Evolutionary conservation across 2,113 vertebrate species (phyloP), one percentile per base, ranked within the genome.

Genomic region (Zapus hudsonius): DNA sequence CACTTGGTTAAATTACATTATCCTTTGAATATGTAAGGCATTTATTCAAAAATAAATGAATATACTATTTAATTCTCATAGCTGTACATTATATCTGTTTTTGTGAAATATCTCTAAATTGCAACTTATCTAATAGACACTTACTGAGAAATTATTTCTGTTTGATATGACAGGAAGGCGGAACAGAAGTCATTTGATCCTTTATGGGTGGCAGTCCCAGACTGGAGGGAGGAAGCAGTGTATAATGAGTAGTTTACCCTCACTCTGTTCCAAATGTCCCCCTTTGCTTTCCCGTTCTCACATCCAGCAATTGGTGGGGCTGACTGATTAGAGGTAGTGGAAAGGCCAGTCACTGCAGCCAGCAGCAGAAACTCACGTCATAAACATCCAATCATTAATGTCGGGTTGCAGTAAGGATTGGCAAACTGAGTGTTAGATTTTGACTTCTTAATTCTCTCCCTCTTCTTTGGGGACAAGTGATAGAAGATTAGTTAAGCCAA

Each of bases 91-190:
- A 84, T 95, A 87, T 72, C 38, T 75, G 10, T 1, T 94, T 90
- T 94, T 42, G n/a, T n/a, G n/a, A n/a, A n/a, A n/a, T n/a, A n/a
- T n/a, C 42, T 93, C 59, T 74, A 91, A 93, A 86, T 40, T 67
- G 12, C 40, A 72, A 29, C 78, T 90, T 79, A 84, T 29, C 84
- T 83, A 95, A 84, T 76, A n/a, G 70, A 61, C 33, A 64, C 88
- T 93, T 91, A 44, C 66, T 86, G 72, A 95, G 17, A 84, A 95
- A 73, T 84, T 76, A 72, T 92, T 90, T 95, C 69, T 47, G 8
- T 33, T 80, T 84, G 75, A 74, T 74, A 91, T 75, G 66, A 87
- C 4, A 25, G 33, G 75, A 74, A 29, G 61, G 63, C 93, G 8
- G 10, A 90, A 80, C 0, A 6, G 40, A 93, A 64, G 69, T 70